Percentiles rank a stretch among this genome's conserved stretches.
Evolutionary conservation across 2,113 vertebrate species (phyloP).

Genomic region (Sinocyclocheilus maitianheensis): DNA sequence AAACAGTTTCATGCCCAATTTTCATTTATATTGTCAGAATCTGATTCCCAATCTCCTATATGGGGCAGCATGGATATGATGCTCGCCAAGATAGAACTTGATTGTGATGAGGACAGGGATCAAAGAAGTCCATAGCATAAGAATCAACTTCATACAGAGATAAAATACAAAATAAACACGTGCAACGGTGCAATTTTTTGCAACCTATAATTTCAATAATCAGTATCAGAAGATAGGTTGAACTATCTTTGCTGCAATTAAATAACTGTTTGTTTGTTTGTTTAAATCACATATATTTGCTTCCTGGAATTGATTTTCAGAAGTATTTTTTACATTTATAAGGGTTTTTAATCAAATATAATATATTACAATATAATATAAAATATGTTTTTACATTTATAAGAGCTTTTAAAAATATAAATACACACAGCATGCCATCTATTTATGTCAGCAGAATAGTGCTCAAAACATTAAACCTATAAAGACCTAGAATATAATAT

Average conservation of each 20-base stretch:
- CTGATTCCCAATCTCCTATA: neutral
- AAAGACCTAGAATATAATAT: neutral
- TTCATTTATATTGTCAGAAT: conserved; percentile 32
- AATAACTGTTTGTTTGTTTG: too few species aligned
- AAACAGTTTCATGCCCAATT: conserved; percentile 24
- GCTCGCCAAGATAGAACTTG: neutral
- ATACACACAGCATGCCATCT: neutral
- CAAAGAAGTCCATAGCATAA: neutral
- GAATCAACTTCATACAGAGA: neutral
- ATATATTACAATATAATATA: too few species aligned
- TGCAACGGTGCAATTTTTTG: neutral
- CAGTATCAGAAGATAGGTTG: neutral
- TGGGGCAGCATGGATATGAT: neutral
- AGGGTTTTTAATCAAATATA: too few species aligned
- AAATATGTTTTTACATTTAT: too few species aligned
- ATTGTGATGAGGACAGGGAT: neutral
- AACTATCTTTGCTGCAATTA: neutral
- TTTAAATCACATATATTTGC: too few species aligned
- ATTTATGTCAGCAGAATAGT: neutral
- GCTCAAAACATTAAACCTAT: neutral
- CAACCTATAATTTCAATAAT: neutral
- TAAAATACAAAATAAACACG: neutral
- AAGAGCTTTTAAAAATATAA: too few species aligned
- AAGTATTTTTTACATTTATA: neutral
- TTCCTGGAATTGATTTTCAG: too few species aligned